phyloP scores from a whole-genome alignment of 2,797 vertebrate species.

The Lepidocolaptes lacrymiger region DNA sequence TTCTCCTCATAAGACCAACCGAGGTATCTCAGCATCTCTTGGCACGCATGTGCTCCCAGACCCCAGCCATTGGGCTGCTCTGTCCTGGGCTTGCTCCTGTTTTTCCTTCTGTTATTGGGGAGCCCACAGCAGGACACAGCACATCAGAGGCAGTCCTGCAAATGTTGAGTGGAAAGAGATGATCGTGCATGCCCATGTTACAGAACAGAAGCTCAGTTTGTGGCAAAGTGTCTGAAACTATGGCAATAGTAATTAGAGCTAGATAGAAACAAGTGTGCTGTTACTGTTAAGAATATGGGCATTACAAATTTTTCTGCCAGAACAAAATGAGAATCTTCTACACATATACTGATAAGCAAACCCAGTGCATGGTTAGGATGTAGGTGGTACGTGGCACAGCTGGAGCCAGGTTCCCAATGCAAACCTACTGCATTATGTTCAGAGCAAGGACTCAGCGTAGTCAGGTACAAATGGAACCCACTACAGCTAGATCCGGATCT shows the following conservation, averaged over 20 bases:
- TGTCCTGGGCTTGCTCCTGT: not conserved
- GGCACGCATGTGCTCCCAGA: not conserved
- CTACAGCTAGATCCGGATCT: not conserved
- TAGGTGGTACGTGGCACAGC: not conserved
- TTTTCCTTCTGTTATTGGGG: not conserved
- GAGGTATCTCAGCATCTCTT: not conserved
- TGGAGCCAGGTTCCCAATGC: not conserved
- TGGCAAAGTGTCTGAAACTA: not conserved
- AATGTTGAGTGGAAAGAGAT: not conserved
- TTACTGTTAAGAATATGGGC: not conserved
- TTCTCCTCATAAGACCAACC: not conserved
- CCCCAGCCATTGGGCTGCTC: rapidly evolving
- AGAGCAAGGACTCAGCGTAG: not conserved
- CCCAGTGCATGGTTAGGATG: not conserved
- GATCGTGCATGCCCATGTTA: not conserved
- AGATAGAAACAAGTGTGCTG: not conserved
- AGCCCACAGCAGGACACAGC: not conserved
- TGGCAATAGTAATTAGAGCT: not conserved
- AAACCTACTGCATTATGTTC: not conserved
- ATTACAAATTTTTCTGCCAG: not conserved
- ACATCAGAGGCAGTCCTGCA: not conserved
- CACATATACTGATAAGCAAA: not conserved
- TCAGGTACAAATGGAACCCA: not conserved
- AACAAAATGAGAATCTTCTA: not conserved
- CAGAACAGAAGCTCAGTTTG: not conserved